Conservation (phyloP, 2,888 invertebrate genomes). For the Drosophila mulleri region DNA sequence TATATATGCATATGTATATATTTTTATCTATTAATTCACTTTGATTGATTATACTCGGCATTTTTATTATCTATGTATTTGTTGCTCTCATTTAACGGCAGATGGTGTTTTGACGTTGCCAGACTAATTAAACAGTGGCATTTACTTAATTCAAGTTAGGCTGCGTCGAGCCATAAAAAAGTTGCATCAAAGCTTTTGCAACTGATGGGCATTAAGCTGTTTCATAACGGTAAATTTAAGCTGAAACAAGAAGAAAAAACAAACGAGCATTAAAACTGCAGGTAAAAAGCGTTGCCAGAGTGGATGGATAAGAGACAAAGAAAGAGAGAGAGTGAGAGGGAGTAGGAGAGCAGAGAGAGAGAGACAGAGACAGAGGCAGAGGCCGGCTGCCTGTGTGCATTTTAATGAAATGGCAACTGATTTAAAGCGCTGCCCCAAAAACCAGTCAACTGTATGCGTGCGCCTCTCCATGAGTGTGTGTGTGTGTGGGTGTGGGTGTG, state of each 20-base stretch:
- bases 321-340: not conserved
- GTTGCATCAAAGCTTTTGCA: constrained; percentile 4
- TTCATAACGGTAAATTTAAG: constrained; percentile 58
- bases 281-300: constrained; percentile 20
- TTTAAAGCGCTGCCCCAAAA: constrained; percentile 58
- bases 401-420: constrained; percentile 78
- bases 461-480: constrained; percentile 3
- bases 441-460: constrained; percentile 31
- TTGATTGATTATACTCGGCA: constrained; percentile 10
- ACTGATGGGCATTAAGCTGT: constrained; percentile 43
- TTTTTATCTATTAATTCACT: constrained; percentile 8
- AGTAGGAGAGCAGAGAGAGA: not conserved
- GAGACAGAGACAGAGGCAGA: not conserved
- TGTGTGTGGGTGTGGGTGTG: constrained; percentile 21
- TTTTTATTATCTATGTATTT: not conserved
- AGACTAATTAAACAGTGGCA: not conserved
- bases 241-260: constrained; percentile 5
- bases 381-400: constrained; percentile 35
- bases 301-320: not conserved
- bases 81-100: not conserved
- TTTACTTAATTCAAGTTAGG: constrained; percentile 2
- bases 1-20: not conserved
- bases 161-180: not conserved
- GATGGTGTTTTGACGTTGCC: not conserved
- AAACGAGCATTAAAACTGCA: constrained; percentile 18